Evolutionary conservation across 2,888 invertebrate species (phyloP), one percentile per base, ranked within the genome.

Genomic region (Oscheius myriophilus): DNA sequence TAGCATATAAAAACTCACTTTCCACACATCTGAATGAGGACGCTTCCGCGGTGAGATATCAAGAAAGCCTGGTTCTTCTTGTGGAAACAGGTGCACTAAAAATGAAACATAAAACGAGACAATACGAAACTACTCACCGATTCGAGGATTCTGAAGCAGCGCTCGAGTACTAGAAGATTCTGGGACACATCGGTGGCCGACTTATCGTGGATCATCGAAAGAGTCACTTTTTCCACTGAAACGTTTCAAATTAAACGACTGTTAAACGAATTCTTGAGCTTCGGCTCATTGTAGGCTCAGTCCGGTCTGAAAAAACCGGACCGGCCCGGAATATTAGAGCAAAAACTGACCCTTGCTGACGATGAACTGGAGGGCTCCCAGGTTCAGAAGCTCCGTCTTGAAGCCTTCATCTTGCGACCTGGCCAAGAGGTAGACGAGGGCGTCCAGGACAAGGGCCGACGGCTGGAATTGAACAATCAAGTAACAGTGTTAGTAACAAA

Each of bases 21-120:
- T 52, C 76, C 78, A 33, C 78, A 69, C 33, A 74, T 70, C 14
- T 70, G 65, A 25, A 84, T 72, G 16, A 84, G 72, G 14, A 72
- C 58, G 9, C 76, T 75, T 2, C 73, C 71, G 0, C 83, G 73
- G 66, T 84, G 84, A 11, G 77, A 75, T 16, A 84, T 75, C 33
- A 84, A 68, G 51, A 81, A 84, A 9, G 81, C 77, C 70, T 84
- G 84, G 53, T 84, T 84, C 63, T 78, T 79, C 53, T 81, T 82
- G 70, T 84, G 79, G 41, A 80, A 74, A 18, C 73, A 67, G 0
- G 78, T 76, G 14, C 75, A 73, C 78, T 81, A 63, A 70, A 81
- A 58, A 46, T 23, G 23, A 42, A n/a, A n/a, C n/a, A n/a, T n/a
- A n/a, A n/a, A n/a, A n/a, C n/a, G n/a, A n/a, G n/a, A n/a, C n/a